Evolutionary conservation across 1,140 invertebrate genomes (phyloP).

Genomic region (Ridgeia piscesae): DNA sequence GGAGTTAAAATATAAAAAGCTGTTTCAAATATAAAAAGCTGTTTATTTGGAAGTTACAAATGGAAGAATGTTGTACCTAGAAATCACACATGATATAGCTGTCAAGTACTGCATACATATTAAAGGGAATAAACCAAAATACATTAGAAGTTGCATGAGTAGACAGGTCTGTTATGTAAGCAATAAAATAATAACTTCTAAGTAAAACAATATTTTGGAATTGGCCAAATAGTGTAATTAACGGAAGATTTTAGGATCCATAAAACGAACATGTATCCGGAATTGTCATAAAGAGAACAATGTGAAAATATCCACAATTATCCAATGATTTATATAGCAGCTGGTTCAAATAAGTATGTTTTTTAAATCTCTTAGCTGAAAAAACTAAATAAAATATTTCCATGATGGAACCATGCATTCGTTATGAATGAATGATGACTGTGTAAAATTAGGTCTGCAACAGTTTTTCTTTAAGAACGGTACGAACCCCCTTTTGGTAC

Average conservation of each 20-base stretch:
- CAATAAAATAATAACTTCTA: neutral
- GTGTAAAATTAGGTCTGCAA: neutral
- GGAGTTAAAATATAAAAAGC: no score
- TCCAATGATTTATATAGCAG: no score
- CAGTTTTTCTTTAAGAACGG: neutral
- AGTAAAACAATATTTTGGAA: neutral
- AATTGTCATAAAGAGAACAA: no score
- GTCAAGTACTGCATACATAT: neutral
- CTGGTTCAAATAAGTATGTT: no score
- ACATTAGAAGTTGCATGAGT: neutral
- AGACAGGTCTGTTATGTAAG: neutral
- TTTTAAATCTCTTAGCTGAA: no score
- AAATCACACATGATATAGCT: neutral
- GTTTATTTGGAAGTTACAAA: neutral
- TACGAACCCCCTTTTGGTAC: conserved; percentile 72
- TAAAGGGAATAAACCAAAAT: neutral
- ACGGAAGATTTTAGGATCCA: no score
- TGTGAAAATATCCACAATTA: no score
- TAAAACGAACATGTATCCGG: no score
- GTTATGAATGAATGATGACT: neutral
- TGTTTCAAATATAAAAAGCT: neutral
- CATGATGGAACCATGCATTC: no score
- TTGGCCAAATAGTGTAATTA: neutral
- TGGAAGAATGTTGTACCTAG: no score
- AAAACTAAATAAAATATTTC: no score